phyloP scores from a whole-genome alignment of 2,113 vertebrate genomes.

The Sclerurus mexicanus region DNA sequence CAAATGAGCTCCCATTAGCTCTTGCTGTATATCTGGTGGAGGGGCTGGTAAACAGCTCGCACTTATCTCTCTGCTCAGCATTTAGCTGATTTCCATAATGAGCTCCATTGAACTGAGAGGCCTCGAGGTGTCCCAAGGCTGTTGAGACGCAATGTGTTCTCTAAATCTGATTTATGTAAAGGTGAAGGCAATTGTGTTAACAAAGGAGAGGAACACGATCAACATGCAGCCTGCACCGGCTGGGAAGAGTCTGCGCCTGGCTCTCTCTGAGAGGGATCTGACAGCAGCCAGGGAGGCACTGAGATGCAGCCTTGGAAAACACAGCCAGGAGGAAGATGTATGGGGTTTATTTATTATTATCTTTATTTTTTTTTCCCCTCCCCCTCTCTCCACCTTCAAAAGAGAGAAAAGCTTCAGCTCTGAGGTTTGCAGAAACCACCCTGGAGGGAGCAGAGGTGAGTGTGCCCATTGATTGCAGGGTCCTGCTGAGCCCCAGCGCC shows the following conservation, averaged over 20 bases:
- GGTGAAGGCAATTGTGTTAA: conserved; percentile 59
- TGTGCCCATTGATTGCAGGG: rapidly evolving
- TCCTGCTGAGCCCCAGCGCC: rapidly evolving
- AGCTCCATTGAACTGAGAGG: conserved; percentile 73
- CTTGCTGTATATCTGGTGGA: conserved; percentile 33
- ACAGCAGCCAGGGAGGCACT: neutral
- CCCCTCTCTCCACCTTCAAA: neutral
- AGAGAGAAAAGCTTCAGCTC: neutral
- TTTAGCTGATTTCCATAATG: conserved; percentile 80
- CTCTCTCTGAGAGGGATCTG: neutral
- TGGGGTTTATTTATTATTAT: neutral
- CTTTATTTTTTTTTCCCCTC: neutral
- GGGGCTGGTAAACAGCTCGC: conserved; percentile 64
- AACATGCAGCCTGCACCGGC: neutral
- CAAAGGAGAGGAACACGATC: neutral
- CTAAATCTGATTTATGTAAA: conserved; percentile 72
- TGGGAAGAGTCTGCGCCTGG: neutral
- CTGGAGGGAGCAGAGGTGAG: rapidly evolving
- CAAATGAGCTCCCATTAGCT: conserved; percentile 69
- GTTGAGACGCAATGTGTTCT: conserved; percentile 53
- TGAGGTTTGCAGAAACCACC: neutral
- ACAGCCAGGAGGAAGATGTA: neutral
- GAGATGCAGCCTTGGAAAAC: neutral
- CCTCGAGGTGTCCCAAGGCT: conserved; percentile 71
- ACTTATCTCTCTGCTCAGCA: conserved; percentile 74